These are phyloP conservation scores for Drosophila albomicans DNA, from an alignment of 1,140 invertebrate species.

Conservation along the genomic window DNA sequence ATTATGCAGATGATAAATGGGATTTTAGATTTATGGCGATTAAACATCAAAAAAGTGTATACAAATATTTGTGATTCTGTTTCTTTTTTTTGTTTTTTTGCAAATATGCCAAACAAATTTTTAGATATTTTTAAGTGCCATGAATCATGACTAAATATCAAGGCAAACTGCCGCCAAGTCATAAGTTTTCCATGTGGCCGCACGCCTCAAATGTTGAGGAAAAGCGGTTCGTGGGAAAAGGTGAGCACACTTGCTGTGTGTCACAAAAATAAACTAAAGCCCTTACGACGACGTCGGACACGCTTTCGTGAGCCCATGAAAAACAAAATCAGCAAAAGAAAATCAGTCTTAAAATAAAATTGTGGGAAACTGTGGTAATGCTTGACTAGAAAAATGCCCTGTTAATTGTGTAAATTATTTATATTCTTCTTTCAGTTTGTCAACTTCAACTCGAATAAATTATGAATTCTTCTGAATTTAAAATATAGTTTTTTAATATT, in stretches of 20 bases:
- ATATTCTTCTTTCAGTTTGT: neutral
- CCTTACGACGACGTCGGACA: conserved; percentile 59
- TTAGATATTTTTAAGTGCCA: conserved; percentile 36
- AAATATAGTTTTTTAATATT: neutral
- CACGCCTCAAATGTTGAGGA: conserved; percentile 54
- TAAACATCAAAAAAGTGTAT: conserved; percentile 23
- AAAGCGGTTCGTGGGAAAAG: neutral
- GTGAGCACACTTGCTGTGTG: neutral
- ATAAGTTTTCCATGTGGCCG: conserved; percentile 27
- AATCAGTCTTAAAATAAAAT: neutral
- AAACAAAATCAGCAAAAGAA: neutral
- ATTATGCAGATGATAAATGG: conserved; percentile 32
- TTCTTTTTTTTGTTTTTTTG: conserved; percentile 16
- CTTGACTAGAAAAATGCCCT: conserved; percentile 1
- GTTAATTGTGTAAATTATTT: neutral
- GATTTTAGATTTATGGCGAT: conserved; percentile 39
- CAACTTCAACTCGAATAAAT: neutral
- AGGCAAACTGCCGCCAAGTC: conserved; percentile 18
- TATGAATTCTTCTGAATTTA: neutral
- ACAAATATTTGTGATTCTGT: conserved; percentile 3
- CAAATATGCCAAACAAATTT: conserved; percentile 32
- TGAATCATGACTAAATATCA: conserved; percentile 41
- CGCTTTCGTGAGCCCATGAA: conserved; percentile 67
- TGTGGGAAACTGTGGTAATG: neutral
- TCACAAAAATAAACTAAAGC: conserved; percentile 36